These are phyloP conservation scores for Ephestia elutella DNA, from an alignment of 1,140 invertebrate genomes.

Conservation along the genomic window DNA sequence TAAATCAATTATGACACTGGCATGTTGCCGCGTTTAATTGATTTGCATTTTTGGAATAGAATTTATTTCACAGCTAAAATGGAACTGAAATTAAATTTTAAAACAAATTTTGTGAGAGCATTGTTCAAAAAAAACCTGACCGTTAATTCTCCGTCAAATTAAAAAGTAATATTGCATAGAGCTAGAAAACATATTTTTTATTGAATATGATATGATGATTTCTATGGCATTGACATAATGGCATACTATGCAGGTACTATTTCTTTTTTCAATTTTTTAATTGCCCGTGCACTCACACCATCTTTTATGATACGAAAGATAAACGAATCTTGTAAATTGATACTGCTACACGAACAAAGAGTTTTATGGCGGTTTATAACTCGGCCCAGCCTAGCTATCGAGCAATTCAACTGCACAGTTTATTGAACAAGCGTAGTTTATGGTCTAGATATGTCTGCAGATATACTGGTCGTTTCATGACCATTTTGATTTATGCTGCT, in stretches of 20 bases:
- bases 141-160: no score
- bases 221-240: no score
- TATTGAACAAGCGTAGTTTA: slow-evolving; percentile 2
- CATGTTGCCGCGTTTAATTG: not conserved
- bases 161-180: no score
- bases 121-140: no score
- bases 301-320: not conserved
- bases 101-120: not conserved
- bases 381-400: not conserved
- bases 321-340: not conserved
- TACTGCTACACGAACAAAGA: not conserved
- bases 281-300: no score
- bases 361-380: not conserved
- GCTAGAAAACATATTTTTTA: no score
- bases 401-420: not conserved
- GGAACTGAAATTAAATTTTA: not conserved
- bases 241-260: no score
- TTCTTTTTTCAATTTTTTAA: no score
- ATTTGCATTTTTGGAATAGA: not conserved
- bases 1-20: not conserved
- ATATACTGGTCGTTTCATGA: not conserved
- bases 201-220: no score
- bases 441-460: not conserved
- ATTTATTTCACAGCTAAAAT: not conserved
- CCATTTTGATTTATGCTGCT: not conserved